Conservation (phyloP, 2,888 invertebrate genomes). For the Diaphora mendica region DNA sequence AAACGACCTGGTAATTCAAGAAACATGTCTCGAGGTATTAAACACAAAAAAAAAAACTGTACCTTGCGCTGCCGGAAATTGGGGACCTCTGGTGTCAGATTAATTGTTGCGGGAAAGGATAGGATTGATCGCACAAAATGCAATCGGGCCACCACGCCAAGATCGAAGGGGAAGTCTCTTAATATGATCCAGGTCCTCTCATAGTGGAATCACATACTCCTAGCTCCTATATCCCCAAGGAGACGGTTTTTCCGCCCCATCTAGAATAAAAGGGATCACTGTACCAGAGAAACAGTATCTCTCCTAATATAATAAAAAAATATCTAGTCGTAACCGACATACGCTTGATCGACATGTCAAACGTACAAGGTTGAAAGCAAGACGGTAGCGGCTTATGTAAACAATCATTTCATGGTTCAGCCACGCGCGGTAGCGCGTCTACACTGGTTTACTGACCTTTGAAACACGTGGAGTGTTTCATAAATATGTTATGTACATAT, state of each 20-base stretch:
- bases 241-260: too few relatives aligned
- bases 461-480: not conserved
- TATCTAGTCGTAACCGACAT: not conserved
- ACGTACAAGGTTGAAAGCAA: constrained; percentile 20
- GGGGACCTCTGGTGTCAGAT: too few relatives aligned
- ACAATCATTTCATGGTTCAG: constrained; percentile 60
- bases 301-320: not conserved
- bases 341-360: constrained; percentile 12
- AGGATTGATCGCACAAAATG: too few relatives aligned
- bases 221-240: too few relatives aligned
- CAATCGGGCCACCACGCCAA: too few relatives aligned
- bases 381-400: constrained; percentile 47
- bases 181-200: too few relatives aligned
- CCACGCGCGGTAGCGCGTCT: constrained; percentile 47
- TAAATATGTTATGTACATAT: constrained; percentile 1
- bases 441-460: constrained; percentile 27
- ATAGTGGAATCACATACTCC: too few relatives aligned
- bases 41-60: too few relatives aligned
- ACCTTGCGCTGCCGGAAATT: too few relatives aligned
- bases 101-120: too few relatives aligned
- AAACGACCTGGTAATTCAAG: not conserved
- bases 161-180: too few relatives aligned
- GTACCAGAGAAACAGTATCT: not conserved
- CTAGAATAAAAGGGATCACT: not conserved
- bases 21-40: not conserved